Conservation (phyloP, 2,797 vertebrate genomes). For the Myripristis jacobus region DNA sequence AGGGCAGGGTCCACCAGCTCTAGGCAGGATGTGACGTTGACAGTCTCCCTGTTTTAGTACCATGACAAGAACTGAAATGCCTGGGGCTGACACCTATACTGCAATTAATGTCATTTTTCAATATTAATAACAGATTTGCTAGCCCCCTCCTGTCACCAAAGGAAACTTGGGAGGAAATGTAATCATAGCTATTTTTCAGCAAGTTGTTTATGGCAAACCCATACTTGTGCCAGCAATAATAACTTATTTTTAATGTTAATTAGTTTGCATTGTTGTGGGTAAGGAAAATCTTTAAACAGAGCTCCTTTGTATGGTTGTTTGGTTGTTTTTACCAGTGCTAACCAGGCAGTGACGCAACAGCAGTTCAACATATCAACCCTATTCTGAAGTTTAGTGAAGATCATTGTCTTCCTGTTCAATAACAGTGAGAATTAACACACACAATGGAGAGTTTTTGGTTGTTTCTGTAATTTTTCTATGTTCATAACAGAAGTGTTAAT, state of each 20-base stretch:
- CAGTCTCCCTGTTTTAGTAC: conserved; percentile 30
- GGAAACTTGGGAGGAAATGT: conserved; percentile 3
- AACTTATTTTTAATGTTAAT: not conserved
- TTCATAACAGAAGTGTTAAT: no score
- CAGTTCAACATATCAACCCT: not conserved
- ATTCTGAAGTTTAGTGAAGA: not conserved
- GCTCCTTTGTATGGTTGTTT: not conserved
- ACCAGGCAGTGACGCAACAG: not conserved
- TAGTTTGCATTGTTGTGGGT: no score
- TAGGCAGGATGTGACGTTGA: conserved; percentile 56
- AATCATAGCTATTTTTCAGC: conserved; percentile 4
- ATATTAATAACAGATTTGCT: not conserved
- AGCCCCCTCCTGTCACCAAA: not conserved
- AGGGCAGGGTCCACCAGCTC: conserved; percentile 50
- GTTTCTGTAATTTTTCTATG: no score
- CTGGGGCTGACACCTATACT: conserved; percentile 2
- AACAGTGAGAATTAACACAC: not conserved
- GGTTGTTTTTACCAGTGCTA: not conserved
- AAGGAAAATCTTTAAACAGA: not conserved
- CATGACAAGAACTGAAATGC: conserved; percentile 16
- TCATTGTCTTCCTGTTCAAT: not conserved
- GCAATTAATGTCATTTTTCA: not conserved
- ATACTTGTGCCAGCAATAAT: not conserved
- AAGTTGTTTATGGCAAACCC: conserved; percentile 24
- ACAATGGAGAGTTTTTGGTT: not conserved